These are phyloP conservation scores for Rhinoderma darwinii DNA, from an alignment of 2,113 vertebrate species.

Conservation along the genomic window DNA sequence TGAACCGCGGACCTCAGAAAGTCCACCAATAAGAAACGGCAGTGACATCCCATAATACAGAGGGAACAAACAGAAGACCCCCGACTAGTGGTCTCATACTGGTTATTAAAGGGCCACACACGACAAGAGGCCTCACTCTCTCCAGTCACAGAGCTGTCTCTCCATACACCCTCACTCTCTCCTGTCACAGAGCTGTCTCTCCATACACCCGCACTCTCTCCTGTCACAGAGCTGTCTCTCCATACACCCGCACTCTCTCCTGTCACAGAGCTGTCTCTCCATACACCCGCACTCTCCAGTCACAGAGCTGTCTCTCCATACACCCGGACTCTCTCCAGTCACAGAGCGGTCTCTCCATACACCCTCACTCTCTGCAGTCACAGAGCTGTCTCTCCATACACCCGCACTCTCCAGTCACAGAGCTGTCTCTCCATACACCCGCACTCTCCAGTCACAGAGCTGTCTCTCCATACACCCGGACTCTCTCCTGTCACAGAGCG, in stretches of 20 bases:
- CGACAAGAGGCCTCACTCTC: neutral
- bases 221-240: neutral
- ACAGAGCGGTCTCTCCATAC: neutral
- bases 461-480: neutral
- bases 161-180: neutral
- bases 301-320: too few relatives aligned
- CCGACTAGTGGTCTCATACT: too few relatives aligned
- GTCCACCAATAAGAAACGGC: too few relatives aligned
- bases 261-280: neutral
- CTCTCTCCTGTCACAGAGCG: neutral
- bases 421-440: too few relatives aligned
- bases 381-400: too few relatives aligned
- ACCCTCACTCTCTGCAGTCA: too few relatives aligned
- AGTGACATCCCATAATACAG: too few relatives aligned
- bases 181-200: neutral
- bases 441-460: neutral
- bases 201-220: neutral
- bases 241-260: neutral
- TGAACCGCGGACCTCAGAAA: too few relatives aligned
- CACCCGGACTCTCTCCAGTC: too few relatives aligned
- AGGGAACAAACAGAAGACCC: too few relatives aligned
- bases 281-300: too few relatives aligned
- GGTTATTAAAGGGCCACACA: too few relatives aligned
- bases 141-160: neutral
- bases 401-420: neutral